Evolutionary conservation across 2,888 invertebrate genomes (phyloP), one percentile per base, ranked within the genome.

Genomic region (Agonopterix heracliana): DNA sequence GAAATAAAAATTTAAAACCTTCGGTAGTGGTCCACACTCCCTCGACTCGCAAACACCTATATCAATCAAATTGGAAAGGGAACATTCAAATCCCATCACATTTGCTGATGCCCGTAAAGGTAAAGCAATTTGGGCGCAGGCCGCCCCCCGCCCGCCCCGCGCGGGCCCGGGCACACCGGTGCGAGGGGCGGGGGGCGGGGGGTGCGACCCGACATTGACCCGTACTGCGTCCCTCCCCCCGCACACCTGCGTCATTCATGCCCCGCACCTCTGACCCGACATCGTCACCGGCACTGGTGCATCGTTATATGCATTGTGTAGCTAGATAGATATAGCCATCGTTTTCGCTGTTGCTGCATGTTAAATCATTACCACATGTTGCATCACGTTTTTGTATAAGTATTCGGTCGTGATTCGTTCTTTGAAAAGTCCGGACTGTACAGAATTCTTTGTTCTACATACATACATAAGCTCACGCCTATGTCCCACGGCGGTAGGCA

Each of bases 211-310:
- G 51, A 76, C 80, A 81, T 80, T 81, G 81, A 81, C 81, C 79
- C 68, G 71, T 60, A 63, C 61, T 70, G 69, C 68, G 74, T 65
- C 51, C 54, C 3, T 3, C 26, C 26, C 26, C 26, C 57, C 58
- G 68, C 66, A 68, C 71, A 74, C 73, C 71, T 78, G 73, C 78
- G 77, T 78, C 79, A 78, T 78, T 74, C 77, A 74, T 69, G 61
- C 62, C 55, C 63, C 63, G 53, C 53, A 47, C 53, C 54, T 49
- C 55, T 50, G 54, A 54, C 55, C 44, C 49, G 45, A 34, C 44
- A 40, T n/a, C 41, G 35, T 40, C 46, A 43, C 14, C 10, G n/a
- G n/a, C 26, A 26, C 26, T 26, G 26, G 26, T 26, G 26, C 43
- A 34, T 17, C 44, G 47, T 36, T 44, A 17, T 14, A n/a, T 35